phyloP scores from a whole-genome alignment of 2,888 invertebrate species.

The Omphaloscelis lunosa region DNA sequence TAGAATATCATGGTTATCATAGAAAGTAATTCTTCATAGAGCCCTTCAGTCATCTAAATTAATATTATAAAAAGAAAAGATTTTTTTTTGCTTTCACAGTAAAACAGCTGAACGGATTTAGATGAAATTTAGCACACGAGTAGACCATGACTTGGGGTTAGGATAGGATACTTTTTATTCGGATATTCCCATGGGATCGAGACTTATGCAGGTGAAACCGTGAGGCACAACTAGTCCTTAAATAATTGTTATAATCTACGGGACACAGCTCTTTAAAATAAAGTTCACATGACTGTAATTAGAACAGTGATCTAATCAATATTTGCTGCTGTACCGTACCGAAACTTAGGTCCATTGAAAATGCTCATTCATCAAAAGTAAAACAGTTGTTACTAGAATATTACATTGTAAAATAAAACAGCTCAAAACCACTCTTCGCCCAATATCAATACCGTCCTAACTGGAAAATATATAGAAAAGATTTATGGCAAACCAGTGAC shows the following conservation, averaged over 20 bases:
- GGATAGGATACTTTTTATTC: too few species aligned
- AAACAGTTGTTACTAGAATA: neutral
- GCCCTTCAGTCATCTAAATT: neutral
- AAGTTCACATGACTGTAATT: neutral
- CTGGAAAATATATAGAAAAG: slow-evolving; percentile 49
- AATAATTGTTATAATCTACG: neutral
- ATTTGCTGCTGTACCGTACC: too few species aligned
- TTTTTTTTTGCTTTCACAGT: too few species aligned
- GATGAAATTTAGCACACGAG: too few species aligned
- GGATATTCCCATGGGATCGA: too few species aligned
- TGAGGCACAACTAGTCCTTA: too few species aligned
- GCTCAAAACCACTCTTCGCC: neutral
- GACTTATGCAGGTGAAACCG: too few species aligned
- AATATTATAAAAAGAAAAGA: too few species aligned
- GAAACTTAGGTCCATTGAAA: neutral
- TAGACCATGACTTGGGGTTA: too few species aligned
- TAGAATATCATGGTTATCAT: too few species aligned
- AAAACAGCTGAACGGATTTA: too few species aligned
- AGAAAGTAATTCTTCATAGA: neutral
- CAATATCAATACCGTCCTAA: slow-evolving; percentile 29
- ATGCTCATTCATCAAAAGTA: neutral
- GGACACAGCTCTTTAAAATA: neutral
- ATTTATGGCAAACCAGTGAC: slow-evolving; percentile 56
- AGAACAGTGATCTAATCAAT: neutral
- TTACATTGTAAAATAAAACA: neutral